A percentile compares a stretch with the other conserved stretches of the same genome.
Conservation (phyloP, 1,140 invertebrate genomes). For the Ooceraea biroi region DNA sequence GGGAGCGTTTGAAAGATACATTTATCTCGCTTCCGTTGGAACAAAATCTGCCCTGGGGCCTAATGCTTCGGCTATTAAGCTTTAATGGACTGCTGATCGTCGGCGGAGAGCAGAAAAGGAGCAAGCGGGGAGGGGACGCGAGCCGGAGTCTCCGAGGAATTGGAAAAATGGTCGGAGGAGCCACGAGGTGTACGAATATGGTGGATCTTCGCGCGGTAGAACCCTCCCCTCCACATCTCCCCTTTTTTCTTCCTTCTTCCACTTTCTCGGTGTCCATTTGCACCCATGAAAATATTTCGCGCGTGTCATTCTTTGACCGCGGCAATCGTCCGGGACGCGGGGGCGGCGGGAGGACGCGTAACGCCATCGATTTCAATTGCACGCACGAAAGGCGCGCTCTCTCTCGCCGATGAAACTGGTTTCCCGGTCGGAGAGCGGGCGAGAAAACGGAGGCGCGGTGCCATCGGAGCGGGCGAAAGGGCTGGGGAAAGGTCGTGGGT, state of each 20-base stretch:
- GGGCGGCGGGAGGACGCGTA: background rate
- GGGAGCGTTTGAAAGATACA: slow-evolving; percentile 76
- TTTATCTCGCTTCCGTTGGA: slow-evolving; percentile 80
- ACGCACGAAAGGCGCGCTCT: slow-evolving; percentile 35
- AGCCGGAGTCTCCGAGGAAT: slow-evolving; percentile 65
- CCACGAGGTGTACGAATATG: slow-evolving; percentile 13
- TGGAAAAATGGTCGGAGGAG: slow-evolving; percentile 66
- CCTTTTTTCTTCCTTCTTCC: background rate
- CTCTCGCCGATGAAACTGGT: slow-evolving; percentile 25
- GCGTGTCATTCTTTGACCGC: slow-evolving; percentile 27
- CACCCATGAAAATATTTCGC: slow-evolving; percentile 21
- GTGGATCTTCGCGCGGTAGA: slow-evolving; percentile 16
- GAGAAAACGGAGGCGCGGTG: slow-evolving; percentile 28
- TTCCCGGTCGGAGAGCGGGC: background rate
- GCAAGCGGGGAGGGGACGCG: slow-evolving; percentile 21
- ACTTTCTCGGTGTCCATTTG: background rate
- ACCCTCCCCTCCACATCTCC: background rate
- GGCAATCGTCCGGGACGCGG: slow-evolving; percentile 29
- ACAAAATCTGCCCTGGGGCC: slow-evolving; percentile 82
- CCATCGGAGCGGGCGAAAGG: slow-evolving; percentile 20
- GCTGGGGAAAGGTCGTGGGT: slow-evolving; percentile 60
- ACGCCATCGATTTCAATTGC: slow-evolving; percentile 70
- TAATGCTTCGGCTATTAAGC: slow-evolving; percentile 82
- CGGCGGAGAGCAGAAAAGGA: slow-evolving; percentile 40
- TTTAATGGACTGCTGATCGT: slow-evolving; percentile 79